Conservation (phyloP, 2,113 vertebrate genomes). For the Planiliza haematocheilus region DNA sequence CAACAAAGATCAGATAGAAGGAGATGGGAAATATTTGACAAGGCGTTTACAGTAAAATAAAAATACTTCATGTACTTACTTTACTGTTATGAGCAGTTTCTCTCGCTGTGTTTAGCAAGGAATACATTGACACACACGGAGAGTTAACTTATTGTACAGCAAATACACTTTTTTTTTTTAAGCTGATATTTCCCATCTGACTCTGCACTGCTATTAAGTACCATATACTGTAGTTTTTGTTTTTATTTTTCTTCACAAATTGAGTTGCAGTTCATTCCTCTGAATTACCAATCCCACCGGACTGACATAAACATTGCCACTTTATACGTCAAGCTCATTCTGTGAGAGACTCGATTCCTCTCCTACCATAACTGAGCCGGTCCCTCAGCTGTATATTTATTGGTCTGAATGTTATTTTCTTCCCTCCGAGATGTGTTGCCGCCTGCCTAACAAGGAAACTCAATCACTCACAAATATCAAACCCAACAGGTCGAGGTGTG, state of each 20-base stretch:
- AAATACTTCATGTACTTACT: no score
- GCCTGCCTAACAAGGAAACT: conserved; percentile 47
- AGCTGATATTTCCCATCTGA: conserved; percentile 15
- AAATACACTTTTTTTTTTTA: neutral
- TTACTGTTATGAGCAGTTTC: no score
- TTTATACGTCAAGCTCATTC: conserved; percentile 46
- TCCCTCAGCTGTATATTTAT: conserved; percentile 48
- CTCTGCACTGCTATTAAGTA: neutral
- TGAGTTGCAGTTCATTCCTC: conserved; percentile 25
- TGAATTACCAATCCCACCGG: conserved; percentile 14
- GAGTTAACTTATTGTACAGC: neutral
- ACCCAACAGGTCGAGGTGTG: conserved; percentile 57
- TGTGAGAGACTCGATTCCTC: conserved; percentile 41
- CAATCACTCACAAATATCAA: conserved; percentile 71
- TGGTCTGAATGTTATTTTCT: conserved; percentile 34
- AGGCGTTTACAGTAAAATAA: neutral
- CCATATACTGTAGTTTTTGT: neutral
- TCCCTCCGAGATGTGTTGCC: conserved; percentile 21
- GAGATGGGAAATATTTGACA: neutral
- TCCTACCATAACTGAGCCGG: neutral
- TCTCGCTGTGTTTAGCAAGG: no score
- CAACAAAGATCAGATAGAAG: neutral
- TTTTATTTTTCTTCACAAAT: conserved; percentile 23
- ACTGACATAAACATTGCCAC: conserved; percentile 28
- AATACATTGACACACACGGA: no score